Evolutionary conservation across 2,888 invertebrate species (phyloP).

Genomic region (Salpingus planirostris): DNA sequence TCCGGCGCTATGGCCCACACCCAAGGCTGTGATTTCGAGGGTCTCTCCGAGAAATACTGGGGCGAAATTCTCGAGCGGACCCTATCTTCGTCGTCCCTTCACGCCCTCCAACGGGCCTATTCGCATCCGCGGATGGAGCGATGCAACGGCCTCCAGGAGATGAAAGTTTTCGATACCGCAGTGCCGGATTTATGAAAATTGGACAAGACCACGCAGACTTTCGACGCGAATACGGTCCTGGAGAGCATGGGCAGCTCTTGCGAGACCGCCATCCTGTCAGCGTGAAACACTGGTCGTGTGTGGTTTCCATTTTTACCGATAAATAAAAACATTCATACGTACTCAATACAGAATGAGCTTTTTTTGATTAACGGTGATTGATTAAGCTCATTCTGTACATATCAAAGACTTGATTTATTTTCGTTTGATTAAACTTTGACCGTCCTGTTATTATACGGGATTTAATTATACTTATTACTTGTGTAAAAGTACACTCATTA

Average conservation of each 20-base stretch:
- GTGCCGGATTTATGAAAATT: constrained; percentile 42
- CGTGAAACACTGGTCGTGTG: too few species aligned
- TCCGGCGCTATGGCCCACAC: constrained; percentile 28
- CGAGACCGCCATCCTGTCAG: constrained; percentile 29
- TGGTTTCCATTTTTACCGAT: constrained; percentile 13
- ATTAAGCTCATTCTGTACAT: too few species aligned
- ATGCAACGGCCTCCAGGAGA: constrained; percentile 37
- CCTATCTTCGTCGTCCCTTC: constrained; percentile 65
- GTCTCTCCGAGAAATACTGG: constrained; percentile 51
- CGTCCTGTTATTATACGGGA: too few species aligned
- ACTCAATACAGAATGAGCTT: too few species aligned
- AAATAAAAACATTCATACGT: too few species aligned
- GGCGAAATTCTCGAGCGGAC: constrained; percentile 67
- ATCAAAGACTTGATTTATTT: too few species aligned
- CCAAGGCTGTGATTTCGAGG: constrained; percentile 45
- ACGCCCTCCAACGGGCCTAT: constrained; percentile 44
- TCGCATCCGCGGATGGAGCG: constrained; percentile 30
- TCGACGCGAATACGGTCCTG: constrained; percentile 26
- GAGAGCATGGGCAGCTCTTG: constrained; percentile 36
- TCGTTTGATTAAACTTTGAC: too few species aligned
- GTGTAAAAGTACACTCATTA: too few species aligned
- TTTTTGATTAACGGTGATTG: too few species aligned
- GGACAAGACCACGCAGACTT: constrained; percentile 42
- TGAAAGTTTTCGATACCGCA: constrained; percentile 35
- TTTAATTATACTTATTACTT: too few species aligned